These are phyloP conservation scores for Helobdella robusta DNA, from an alignment of 2,888 invertebrate species.

Conservation along the genomic window DNA sequence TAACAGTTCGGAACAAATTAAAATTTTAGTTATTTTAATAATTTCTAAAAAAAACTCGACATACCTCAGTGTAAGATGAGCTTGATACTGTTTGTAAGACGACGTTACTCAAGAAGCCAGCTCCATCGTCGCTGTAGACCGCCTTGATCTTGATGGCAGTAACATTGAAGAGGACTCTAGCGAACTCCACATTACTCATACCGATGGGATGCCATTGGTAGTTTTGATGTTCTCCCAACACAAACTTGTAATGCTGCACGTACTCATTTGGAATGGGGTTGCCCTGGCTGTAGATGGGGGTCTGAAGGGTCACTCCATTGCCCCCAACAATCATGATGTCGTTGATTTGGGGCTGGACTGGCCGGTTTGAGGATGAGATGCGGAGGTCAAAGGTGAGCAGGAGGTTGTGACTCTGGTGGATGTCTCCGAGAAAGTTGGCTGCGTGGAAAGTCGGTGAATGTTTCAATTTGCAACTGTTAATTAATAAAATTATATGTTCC, in stretches of 20 bases:
- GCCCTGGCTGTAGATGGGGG: constrained; percentile 70
- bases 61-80: neutral
- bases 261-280: constrained; percentile 30
- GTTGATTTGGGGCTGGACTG: constrained; percentile 67
- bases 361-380: constrained; percentile 67
- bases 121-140: constrained; percentile 70
- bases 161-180: constrained; percentile 81
- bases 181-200: constrained; percentile 74
- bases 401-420: constrained; percentile 79
- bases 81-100: constrained; percentile 63
- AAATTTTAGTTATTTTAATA: neutral
- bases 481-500: too few species aligned
- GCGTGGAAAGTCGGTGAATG: constrained; percentile 26
- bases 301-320: constrained; percentile 64
- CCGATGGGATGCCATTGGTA: constrained; percentile 84
- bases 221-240: constrained; percentile 78
- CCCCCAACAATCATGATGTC: constrained; percentile 86
- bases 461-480: neutral
- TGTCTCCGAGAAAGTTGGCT: constrained; percentile 60
- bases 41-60: neutral
- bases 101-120: constrained; percentile 81
- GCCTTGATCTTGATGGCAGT: constrained; percentile 87
- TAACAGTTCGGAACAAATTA: neutral
- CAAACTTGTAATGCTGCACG: constrained; percentile 66
- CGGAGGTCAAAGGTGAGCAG: constrained; percentile 77